Evolutionary conservation across 1,140 invertebrate genomes (phyloP).

Genomic region (Nebria ingens): DNA sequence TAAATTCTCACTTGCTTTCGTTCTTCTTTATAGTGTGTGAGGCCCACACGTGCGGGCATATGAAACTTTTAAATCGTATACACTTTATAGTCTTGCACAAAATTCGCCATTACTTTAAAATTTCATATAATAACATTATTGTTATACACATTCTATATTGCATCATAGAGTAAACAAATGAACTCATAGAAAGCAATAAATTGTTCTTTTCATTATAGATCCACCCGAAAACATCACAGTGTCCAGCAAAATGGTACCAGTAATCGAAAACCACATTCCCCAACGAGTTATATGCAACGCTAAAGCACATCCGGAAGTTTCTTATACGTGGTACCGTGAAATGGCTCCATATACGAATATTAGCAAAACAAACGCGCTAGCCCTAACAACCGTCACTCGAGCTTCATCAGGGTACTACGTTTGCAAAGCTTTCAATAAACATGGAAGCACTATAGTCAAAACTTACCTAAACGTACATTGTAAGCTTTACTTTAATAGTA

Average conservation of each 20-base stretch:
- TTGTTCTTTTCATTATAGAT: slow-evolving; percentile 50
- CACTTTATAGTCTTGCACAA: too few species aligned
- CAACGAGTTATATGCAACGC: slow-evolving; percentile 66
- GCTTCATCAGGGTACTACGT: slow-evolving; percentile 58
- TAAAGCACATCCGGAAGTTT: slow-evolving; percentile 58
- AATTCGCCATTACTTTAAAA: too few species aligned
- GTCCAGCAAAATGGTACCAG: slow-evolving; percentile 55
- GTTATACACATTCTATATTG: too few species aligned
- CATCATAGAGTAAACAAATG: too few species aligned
- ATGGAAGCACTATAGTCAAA: slow-evolving; percentile 53
- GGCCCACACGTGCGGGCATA: too few species aligned
- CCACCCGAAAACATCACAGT: slow-evolving; percentile 77
- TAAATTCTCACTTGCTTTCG: slow-evolving; percentile 1
- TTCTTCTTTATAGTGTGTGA: too few species aligned
- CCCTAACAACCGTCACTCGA: slow-evolving; percentile 46
- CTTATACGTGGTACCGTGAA: slow-evolving; percentile 54
- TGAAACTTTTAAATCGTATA: too few species aligned
- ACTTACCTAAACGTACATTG: slow-evolving; percentile 68
- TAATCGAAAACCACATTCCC: slow-evolving; percentile 65
- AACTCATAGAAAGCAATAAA: too few species aligned
- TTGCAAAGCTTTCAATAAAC: slow-evolving; percentile 66
- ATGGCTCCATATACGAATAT: slow-evolving; percentile 37
- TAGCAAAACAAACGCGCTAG: slow-evolving; percentile 42
- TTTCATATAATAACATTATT: too few species aligned
- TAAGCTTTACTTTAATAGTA: slow-evolving; percentile 43